phyloP scores from a whole-genome alignment of 2,113 vertebrate genomes.

The Scomber japonicus region DNA sequence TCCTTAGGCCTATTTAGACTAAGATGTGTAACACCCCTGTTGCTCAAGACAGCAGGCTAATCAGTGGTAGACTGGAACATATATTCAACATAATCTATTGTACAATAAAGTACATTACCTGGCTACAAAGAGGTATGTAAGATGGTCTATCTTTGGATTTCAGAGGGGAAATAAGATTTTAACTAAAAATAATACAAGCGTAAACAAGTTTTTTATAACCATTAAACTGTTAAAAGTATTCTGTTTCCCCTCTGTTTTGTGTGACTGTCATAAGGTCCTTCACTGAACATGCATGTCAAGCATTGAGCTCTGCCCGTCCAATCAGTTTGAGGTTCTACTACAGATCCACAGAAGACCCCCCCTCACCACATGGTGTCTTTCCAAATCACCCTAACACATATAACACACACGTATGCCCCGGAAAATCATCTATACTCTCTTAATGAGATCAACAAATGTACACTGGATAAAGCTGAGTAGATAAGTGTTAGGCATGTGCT shows the following conservation, averaged over 20 bases:
- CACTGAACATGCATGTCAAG: constrained; percentile 93
- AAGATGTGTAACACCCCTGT: constrained; percentile 76
- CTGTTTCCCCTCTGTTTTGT: constrained; percentile 19
- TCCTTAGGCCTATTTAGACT: constrained; percentile 51
- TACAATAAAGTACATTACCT: constrained; percentile 48
- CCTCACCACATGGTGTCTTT: constrained; percentile 17
- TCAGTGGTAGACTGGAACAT: constrained; percentile 45
- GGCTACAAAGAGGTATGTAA: constrained; percentile 26
- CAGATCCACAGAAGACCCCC: constrained; percentile 80
- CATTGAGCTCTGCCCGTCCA: constrained; percentile 94
- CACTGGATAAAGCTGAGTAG: constrained; percentile 25
- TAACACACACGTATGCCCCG: background rate
- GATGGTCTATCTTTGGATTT: constrained; percentile 23
- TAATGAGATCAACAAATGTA: constrained; percentile 6
- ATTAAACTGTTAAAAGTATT: constrained; percentile 26
- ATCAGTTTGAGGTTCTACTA: constrained; percentile 97
- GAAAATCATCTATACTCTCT: background rate
- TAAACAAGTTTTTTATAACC: background rate
- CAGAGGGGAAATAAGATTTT: constrained; percentile 40
- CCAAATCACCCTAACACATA: constrained; percentile 10
- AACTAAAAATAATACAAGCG: constrained; percentile 8
- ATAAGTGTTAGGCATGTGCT: background rate
- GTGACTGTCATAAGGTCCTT: constrained; percentile 46
- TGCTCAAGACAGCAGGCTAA: constrained; percentile 80
- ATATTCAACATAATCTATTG: constrained; percentile 24